Evolutionary conservation across 1,140 invertebrate genomes (phyloP).

Genomic region (Trichogramma pretiosum): DNA sequence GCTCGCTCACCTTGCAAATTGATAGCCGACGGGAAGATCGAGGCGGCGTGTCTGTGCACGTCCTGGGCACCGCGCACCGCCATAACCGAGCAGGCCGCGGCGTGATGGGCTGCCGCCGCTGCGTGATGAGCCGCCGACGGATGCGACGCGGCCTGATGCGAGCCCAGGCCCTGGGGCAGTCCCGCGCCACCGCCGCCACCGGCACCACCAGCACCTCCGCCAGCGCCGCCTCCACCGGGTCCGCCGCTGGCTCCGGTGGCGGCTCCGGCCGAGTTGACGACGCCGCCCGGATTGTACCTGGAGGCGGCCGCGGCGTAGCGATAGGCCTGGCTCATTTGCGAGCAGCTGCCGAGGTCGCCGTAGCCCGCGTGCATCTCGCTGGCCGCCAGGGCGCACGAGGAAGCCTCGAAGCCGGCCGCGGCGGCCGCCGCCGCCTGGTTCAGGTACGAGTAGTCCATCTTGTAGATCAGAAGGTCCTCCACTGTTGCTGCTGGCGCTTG

Average conservation of each 20-base stretch:
- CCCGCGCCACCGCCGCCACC: constrained; percentile 37
- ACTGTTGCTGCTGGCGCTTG: neutral
- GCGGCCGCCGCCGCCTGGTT: constrained; percentile 58
- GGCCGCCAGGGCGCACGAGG: constrained; percentile 54
- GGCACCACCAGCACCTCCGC: neutral
- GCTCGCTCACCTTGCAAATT: constrained; percentile 51
- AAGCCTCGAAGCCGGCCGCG: constrained; percentile 52
- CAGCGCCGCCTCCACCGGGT: neutral
- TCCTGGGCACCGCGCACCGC: constrained; percentile 47
- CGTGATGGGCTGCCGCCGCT: constrained; percentile 27
- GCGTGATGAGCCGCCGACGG: constrained; percentile 43
- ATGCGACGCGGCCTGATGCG: constrained; percentile 40
- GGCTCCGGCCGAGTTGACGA: constrained; percentile 36
- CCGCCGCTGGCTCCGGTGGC: constrained; percentile 25
- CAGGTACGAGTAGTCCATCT: constrained; percentile 65
- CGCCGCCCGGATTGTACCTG: constrained; percentile 36
- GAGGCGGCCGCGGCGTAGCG: constrained; percentile 54
- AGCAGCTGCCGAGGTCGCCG: constrained; percentile 74
- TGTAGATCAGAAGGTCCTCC: neutral
- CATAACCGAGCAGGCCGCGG: constrained; percentile 52
- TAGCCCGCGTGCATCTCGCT: constrained; percentile 64
- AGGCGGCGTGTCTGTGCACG: constrained; percentile 48
- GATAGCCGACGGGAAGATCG: constrained; percentile 56
- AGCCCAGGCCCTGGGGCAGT: constrained; percentile 32
- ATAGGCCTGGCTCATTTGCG: constrained; percentile 75